Base-by-base conservation (phyloP, 1,140 invertebrate genomes). In the Brachionus rubens region DNA sequence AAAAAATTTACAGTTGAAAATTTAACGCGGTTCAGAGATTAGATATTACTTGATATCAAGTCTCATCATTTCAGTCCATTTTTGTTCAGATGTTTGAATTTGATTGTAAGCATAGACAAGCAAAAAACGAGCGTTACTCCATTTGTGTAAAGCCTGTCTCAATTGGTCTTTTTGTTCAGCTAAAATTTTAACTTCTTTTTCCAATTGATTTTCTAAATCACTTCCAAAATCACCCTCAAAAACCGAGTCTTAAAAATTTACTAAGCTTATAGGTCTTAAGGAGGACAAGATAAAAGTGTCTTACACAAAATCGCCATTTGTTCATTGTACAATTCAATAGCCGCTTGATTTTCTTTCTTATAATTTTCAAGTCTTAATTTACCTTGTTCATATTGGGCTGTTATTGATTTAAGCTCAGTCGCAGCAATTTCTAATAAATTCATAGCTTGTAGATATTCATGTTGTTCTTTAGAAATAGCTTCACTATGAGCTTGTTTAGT, bases 61-160 rank as follows among this genome's bases (percentile, higher is more conserved):
- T 72, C 46, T 54, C 68, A 72, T 72, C 68, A 72, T 72, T 54
- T 72, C 68, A 21, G 68, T 21, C 68, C 68, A 72, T 72, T 50
- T 72, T 41, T 48, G 46, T 28, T 72, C 68, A 14, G 21, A 36
- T 30, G 21, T 28, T 50, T 72, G 68, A n/a, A 72, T 72, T 30
- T 72, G 68, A 24, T 72, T 72, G 9, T 72, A 72, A 14, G 47
- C 68, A 54, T 72, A 72, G n/a, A 72, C 68, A n/a, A 72, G 46
- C 46, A 72, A 41, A 50, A 72, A 72, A 24, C 68, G 19, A 21
- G 68, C 68, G 41, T 54, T 72, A 36, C 46, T 72, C 68, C 68
- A 72, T 72, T 72, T 72, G 28, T 72, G 68, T 36, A 72, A 54
- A 28, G 68, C 68, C 36, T 48, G 46, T 33, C 68, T 72, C 50